Evolutionary conservation across 92 coral and sea anemone species (phyloP), one percentile per base, ranked within the genome.

Genomic region (Umimayanthus chanpuru): DNA sequence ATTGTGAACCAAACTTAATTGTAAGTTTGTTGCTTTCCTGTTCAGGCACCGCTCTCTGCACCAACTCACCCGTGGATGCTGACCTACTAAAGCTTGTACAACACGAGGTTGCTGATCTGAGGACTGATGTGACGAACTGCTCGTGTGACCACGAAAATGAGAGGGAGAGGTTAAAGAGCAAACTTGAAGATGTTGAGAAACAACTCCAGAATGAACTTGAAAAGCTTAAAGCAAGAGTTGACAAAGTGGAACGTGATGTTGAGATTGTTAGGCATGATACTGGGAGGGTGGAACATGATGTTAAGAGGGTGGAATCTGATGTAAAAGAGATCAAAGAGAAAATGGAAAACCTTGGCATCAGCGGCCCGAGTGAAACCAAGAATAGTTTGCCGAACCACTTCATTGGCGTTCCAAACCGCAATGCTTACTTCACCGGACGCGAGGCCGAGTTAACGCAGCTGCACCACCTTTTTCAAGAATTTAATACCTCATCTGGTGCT

Each of bases 101-200:
- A 26, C 79, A 85, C 23, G 80, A 85, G 23, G 64, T 68, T 26
- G 65, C 66, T 28, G 79, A 6, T 32, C 79, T 85, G 30, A 81
- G 23, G 49, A 18, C 30, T 81, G 74, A 81, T 71, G 65, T 53
- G 3, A n/a, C 0, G 39, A 43, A 71, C 88, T 85, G 14, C 80
- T 28, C 70, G 3, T 70, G 64, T 73, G 80, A 70, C 5, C 76
- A n/a, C 4, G 88, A 85, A 20, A 47, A 25, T 11, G 67, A 44
- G 5, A 85, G 77, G 70, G 40, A n/a, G 67, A 43, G 44, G 70
- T 71, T 85, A 30, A 41, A 26, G 9, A 30, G 5, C 12, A 73
- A 28, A n/a, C 55, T 70, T 29, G 70, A 85, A 15, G 20, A 28
- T 3, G 4, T 70, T 85, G 36, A 85, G 30, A 25, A 39, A n/a